Base-by-base conservation (phyloP, 37 sponge, comb jelly and placozoan species). In the Halichondria panicea region DNA sequence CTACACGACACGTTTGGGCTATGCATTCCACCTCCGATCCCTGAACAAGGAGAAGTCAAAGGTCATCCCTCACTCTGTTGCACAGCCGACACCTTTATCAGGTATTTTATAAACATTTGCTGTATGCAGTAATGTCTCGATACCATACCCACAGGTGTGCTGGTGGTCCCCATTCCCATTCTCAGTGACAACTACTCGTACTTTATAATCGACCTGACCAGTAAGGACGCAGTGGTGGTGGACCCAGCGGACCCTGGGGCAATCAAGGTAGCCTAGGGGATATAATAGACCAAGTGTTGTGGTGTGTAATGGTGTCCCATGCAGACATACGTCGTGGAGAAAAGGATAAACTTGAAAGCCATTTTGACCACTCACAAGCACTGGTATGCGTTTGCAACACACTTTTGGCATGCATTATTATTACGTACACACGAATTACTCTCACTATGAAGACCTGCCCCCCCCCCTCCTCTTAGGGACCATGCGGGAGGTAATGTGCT, bases 361-460 rank as follows among this genome's bases (percentile, higher is more conserved):
- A 70, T 84, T 6, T 44, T 90, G 24, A 79, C 81, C 27, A 90
- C 91, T 25, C 91, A 90, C 59, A 90, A 76, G 41, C 91, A 90
- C 69, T 90, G 91, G 91, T 90, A 37, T 48, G 30, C 72, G 60
- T 43, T 22, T 60, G 53, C 41, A 13, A 4, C 22, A 35, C 25
- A 0, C 36, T 31, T 25, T 59, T 66, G 78, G 12, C 25, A 1
- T 28, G 21, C n/a, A 28, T 4, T 52, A 4, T 54, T 38, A 55
- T 28, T 55, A 33, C 30, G 11, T 32, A 41, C 11, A 41, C 33
- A 39, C 46, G 25, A 44, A 27, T 42, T 77, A 53, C 34, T 69
- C n/a, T 3, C 28, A 31, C 1, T 76, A 28, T 54, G 7, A 38
- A 48, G n/a, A 35, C 35, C 48, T 24, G 22, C n/a, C n/a, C n/a